phyloP scores from a whole-genome alignment of 2,888 invertebrate genomes.

The Hypomecis punctinalis region DNA sequence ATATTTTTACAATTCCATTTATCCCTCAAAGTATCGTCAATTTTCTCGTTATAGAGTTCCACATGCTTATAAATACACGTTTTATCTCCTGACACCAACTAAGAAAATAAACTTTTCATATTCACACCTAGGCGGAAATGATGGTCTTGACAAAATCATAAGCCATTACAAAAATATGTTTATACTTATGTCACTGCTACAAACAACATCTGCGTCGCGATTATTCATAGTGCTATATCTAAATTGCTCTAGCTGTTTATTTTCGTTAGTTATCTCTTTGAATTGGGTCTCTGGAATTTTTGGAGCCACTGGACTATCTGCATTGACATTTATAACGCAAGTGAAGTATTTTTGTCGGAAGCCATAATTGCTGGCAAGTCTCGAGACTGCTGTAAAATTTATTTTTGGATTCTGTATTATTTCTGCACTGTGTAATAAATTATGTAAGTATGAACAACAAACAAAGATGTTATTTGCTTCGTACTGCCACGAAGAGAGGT shows the following conservation, averaged over 20 bases:
- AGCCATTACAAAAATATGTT: constrained; percentile 14
- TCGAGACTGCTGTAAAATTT: constrained; percentile 43
- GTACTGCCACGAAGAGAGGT: neutral
- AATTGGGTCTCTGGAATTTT: constrained; percentile 37
- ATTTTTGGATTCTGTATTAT: constrained; percentile 48
- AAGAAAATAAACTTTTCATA: constrained; percentile 4
- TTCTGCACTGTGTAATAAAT: constrained; percentile 23
- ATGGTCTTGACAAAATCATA: constrained; percentile 16
- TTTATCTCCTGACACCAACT: neutral
- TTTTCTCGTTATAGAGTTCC: neutral
- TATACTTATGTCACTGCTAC: constrained; percentile 17
- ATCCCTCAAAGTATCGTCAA: neutral
- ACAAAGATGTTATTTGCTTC: neutral
- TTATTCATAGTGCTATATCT: constrained; percentile 29
- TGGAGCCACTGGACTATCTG: constrained; percentile 26
- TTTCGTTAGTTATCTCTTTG: constrained; percentile 34
- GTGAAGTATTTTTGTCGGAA: constrained; percentile 40
- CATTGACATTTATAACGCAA: constrained; percentile 32
- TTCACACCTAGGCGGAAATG: constrained; percentile 9
- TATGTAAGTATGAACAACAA: constrained; percentile 2
- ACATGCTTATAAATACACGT: neutral
- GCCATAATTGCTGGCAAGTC: constrained; percentile 33
- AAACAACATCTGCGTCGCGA: constrained; percentile 24
- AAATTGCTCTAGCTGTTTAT: constrained; percentile 30
- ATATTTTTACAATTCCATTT: neutral